Evolutionary conservation across 2,797 vertebrate species (phyloP).

Genomic region (Cetoscarus ocellatus): DNA sequence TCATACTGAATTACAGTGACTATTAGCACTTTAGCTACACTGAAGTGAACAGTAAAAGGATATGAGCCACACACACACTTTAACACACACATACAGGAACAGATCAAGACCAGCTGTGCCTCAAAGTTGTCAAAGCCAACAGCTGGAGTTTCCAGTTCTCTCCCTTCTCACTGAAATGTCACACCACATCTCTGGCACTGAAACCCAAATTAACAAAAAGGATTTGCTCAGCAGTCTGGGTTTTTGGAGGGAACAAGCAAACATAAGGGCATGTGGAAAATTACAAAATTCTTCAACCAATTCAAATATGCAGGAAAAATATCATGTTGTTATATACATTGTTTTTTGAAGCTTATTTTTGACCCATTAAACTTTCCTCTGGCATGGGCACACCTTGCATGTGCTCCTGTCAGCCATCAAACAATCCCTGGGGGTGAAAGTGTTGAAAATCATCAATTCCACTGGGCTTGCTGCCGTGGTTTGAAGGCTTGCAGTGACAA

Average conservation of each 20-base stretch:
- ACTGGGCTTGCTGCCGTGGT: conserved; percentile 68
- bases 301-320: neutral
- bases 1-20: conserved; percentile 19
- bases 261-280: conserved; percentile 57
- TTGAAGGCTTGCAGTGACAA: conserved; percentile 78
- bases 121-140: conserved; percentile 66
- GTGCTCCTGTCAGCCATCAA: conserved; percentile 36
- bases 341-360: neutral
- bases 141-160: conserved; percentile 78
- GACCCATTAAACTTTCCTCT: conserved; percentile 15
- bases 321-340: neutral
- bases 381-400: conserved; percentile 45
- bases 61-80: conserved; percentile 18
- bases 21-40: conserved; percentile 34
- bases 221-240: conserved; percentile 74
- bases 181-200: conserved; percentile 78
- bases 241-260: conserved; percentile 65
- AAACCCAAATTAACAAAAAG: conserved; percentile 83
- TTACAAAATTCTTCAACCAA: conserved; percentile 35
- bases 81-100: conserved; percentile 11
- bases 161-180: conserved; percentile 80
- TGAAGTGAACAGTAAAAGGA: conserved; percentile 3
- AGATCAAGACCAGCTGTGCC: conserved; percentile 67
- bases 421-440: conserved; percentile 47
- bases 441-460: conserved; percentile 78